Evolutionary conservation across 1,140 invertebrate species (phyloP).

Genomic region (Kradibia gibbosae): DNA sequence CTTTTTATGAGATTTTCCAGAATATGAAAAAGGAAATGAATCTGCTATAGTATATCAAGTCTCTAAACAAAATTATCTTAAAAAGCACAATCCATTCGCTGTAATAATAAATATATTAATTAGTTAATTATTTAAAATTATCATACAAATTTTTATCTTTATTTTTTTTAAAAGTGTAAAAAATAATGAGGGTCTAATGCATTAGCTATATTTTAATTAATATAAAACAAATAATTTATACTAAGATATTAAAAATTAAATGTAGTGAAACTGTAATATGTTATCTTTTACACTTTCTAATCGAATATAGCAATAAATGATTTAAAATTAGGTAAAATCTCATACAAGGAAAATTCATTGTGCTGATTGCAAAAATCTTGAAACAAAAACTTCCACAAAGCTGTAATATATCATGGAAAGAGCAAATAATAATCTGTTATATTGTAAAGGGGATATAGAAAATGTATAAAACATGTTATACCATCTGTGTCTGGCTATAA

Average conservation of each 20-base stretch:
- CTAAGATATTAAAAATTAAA: not conserved
- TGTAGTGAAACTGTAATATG: not conserved
- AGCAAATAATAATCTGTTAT: not conserved
- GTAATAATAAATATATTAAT: not conserved
- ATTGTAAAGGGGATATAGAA: not conserved
- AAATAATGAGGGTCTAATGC: no score
- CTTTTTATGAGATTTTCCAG: no score
- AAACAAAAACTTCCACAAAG: conserved; percentile 30
- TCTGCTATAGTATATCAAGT: no score
- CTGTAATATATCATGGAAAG: not conserved
- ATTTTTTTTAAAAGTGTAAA: not conserved
- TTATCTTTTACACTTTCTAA: conserved; percentile 2
- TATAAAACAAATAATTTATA: not conserved
- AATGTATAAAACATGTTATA: no score
- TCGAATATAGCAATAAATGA: not conserved
- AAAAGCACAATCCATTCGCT: not conserved
- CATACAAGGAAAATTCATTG: conserved; percentile 18
- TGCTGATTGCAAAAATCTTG: conserved; percentile 17
- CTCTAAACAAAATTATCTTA: no score
- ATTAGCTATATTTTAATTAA: no score
- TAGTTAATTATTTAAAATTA: not conserved
- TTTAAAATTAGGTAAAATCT: not conserved
- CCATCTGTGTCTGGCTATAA: no score
- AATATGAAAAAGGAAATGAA: no score
- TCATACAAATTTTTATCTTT: conserved; percentile 22